phyloP scores from a whole-genome alignment of 1,140 invertebrate species.

The Heliconius melpomene region DNA sequence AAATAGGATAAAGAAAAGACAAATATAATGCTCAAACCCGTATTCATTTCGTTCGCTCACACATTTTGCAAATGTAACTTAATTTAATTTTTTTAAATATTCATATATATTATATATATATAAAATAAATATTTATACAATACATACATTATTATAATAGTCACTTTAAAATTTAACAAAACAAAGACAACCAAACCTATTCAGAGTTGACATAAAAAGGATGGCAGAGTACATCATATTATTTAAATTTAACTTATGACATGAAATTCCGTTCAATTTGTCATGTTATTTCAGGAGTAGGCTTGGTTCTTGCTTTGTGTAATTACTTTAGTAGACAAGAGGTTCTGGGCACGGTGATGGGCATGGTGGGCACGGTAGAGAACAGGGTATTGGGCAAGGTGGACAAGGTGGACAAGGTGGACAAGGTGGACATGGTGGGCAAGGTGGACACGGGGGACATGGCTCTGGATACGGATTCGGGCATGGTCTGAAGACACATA shows the following conservation, averaged over 20 bases:
- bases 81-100: constrained; percentile 18
- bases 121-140: background rate
- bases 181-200: background rate
- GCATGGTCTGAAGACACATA: constrained; percentile 33
- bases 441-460: background rate
- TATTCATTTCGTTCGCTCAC: constrained; percentile 52
- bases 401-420: constrained; percentile 28
- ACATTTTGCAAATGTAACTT: constrained; percentile 57
- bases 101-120: constrained; percentile 1
- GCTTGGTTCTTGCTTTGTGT: background rate
- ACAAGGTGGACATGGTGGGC: background rate
- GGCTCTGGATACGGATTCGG: background rate
- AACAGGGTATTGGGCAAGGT: constrained; percentile 3
- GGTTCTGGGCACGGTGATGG: constrained; percentile 25
- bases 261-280: background rate
- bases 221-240: too few species aligned
- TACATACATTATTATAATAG: background rate
- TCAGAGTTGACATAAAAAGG: too few species aligned
- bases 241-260: too few species aligned
- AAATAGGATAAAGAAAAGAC: constrained; percentile 15
- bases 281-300: background rate
- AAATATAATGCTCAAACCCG: constrained; percentile 42
- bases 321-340: constrained; percentile 12
- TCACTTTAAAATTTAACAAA: background rate
- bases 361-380: background rate